phyloP scores from a whole-genome alignment of 2,797 vertebrate genomes.

The Melanotaenia parkinsoni region DNA sequence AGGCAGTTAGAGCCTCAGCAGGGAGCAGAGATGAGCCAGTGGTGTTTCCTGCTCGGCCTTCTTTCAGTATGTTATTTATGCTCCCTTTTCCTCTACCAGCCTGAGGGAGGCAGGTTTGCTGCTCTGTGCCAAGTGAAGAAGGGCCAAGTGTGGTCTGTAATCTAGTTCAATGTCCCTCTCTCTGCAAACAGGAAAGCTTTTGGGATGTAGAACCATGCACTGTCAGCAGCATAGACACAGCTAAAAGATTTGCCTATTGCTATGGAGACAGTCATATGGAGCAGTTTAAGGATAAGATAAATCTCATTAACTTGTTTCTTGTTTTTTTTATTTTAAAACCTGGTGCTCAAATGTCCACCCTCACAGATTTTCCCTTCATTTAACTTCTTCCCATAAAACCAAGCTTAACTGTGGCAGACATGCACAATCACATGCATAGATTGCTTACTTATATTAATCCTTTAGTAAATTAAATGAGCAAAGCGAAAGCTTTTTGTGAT shows the following conservation, averaged over 20 bases:
- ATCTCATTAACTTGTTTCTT: slow-evolving; percentile 34
- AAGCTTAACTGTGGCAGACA: slow-evolving; percentile 17
- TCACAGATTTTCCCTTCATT: slow-evolving; percentile 49
- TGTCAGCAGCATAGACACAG: slow-evolving; percentile 53
- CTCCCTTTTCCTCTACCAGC: slow-evolving; percentile 62
- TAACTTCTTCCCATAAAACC: slow-evolving; percentile 40
- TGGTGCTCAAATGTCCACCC: slow-evolving; percentile 51
- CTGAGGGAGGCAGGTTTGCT: slow-evolving; percentile 63
- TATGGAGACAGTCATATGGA: slow-evolving; percentile 63
- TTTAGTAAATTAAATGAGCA: slow-evolving; percentile 32
- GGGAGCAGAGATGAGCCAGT: slow-evolving; percentile 58
- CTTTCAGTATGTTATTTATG: slow-evolving; percentile 75
- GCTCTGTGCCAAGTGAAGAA: slow-evolving; percentile 71
- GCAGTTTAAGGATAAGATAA: slow-evolving; percentile 54
- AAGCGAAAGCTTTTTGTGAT: slow-evolving; percentile 15
- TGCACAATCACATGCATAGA: slow-evolving; percentile 16
- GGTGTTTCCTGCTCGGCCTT: slow-evolving; percentile 65
- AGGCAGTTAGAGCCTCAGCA: slow-evolving; percentile 51
- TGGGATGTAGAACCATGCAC: slow-evolving; percentile 46
- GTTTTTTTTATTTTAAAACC: slow-evolving; percentile 66
- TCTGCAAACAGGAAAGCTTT: slow-evolving; percentile 63
- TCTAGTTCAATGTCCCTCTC: slow-evolving; percentile 70
- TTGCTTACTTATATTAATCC: slow-evolving; percentile 2
- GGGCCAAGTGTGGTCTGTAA: slow-evolving; percentile 73
- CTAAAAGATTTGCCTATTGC: slow-evolving; percentile 54